Conservation (phyloP, 2,888 invertebrate genomes). For the Dioctria linearis region DNA sequence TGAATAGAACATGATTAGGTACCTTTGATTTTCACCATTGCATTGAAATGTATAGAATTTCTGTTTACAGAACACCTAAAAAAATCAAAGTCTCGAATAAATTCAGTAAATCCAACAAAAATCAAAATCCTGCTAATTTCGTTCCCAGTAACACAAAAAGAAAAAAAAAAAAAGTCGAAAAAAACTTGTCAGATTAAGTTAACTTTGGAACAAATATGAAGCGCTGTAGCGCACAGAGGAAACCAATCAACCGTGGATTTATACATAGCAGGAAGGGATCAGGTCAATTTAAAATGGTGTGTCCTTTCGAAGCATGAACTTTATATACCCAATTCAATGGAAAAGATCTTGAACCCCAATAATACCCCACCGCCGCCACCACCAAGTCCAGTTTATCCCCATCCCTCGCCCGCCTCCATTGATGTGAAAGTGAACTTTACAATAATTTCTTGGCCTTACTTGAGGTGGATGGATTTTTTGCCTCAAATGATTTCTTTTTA, state of each 20-base stretch:
- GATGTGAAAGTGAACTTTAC: no score
- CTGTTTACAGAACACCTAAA: not conserved
- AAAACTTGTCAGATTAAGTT: slow-evolving; percentile 20
- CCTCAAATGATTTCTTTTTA: no score
- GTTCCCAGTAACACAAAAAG: not conserved
- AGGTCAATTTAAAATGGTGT: slow-evolving; percentile 12
- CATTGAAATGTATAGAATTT: not conserved
- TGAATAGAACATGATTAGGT: no score
- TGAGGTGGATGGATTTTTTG: no score
- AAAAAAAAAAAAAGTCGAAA: not conserved
- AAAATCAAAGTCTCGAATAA: no score
- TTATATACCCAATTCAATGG: slow-evolving; percentile 8
- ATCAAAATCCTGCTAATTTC: no score
- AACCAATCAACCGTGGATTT: slow-evolving; percentile 30
- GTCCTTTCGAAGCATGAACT: slow-evolving; percentile 20
- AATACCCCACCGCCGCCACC: no score
- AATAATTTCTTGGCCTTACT: no score
- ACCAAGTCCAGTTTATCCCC: no score
- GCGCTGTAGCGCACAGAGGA: slow-evolving; percentile 23
- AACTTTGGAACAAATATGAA: slow-evolving; percentile 37
- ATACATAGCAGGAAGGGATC: not conserved
- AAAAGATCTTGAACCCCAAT: not conserved
- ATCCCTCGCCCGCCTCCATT: no score
- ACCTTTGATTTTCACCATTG: no score
- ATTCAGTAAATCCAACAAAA: no score